Evolutionary conservation across 2,113 vertebrate genomes (phyloP).

Genomic region (Mola mola): DNA sequence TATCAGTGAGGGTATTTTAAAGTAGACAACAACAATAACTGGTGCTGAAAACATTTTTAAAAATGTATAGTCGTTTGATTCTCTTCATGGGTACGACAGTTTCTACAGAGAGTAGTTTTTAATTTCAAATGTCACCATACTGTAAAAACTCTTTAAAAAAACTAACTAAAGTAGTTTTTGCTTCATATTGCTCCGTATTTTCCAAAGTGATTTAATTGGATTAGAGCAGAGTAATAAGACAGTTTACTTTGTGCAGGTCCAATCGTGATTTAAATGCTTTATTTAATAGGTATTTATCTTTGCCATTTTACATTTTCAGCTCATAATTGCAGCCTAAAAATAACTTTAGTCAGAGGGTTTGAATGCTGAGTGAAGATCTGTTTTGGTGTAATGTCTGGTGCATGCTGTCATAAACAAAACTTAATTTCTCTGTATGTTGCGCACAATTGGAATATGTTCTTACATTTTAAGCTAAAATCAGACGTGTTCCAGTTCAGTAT

Average conservation of each 20-base stretch:
- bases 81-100: slow-evolving; percentile 17
- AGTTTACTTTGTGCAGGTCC: slow-evolving; percentile 37
- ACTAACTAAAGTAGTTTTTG: background rate
- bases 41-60: slow-evolving; percentile 51
- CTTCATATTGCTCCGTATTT: slow-evolving; percentile 31
- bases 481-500: no score
- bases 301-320: background rate
- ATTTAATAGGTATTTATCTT: slow-evolving; percentile 5
- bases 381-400: slow-evolving; percentile 28
- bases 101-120: slow-evolving; percentile 38
- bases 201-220: no score
- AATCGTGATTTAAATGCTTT: slow-evolving; percentile 13
- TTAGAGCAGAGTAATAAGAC: no score
- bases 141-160: slow-evolving; percentile 24
- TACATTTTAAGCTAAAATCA: slow-evolving; percentile 31
- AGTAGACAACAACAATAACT: slow-evolving; percentile 12
- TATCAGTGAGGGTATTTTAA: slow-evolving; percentile 15
- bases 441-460: slow-evolving; percentile 45
- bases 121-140: slow-evolving; percentile 28
- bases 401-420: slow-evolving; percentile 12
- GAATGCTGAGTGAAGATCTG: background rate
- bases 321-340: slow-evolving; percentile 7
- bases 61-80: slow-evolving; percentile 20
- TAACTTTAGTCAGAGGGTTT: slow-evolving; percentile 4
- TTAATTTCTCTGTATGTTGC: slow-evolving; percentile 38